phyloP scores from a whole-genome alignment of 2,888 invertebrate species.

The Agrilus biguttatus region DNA sequence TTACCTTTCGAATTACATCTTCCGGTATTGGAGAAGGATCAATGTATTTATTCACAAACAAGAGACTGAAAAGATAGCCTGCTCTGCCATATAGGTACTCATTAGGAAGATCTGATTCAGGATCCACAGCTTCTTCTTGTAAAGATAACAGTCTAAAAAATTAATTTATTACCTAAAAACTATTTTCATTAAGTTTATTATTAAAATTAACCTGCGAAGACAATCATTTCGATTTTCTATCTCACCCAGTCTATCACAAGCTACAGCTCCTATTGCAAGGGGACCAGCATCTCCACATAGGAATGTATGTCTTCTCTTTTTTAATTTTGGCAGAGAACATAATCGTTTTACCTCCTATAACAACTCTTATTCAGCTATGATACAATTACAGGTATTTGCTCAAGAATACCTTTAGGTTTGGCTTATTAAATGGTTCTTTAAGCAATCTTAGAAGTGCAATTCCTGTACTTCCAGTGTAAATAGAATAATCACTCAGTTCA shows the following conservation, averaged over 20 bases:
- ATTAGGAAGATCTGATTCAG: conserved; percentile 46
- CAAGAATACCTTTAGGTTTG: conserved; percentile 18
- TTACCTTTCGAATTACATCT: conserved; percentile 43
- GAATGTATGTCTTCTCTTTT: conserved; percentile 43
- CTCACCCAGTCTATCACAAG: conserved; percentile 40
- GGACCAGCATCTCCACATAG: conserved; percentile 56
- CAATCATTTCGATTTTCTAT: conserved; percentile 25
- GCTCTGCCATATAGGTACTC: conserved; percentile 75
- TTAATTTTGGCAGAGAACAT: conserved; percentile 32
- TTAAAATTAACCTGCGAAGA: conserved; percentile 1
- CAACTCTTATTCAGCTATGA: neutral
- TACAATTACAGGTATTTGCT: no score
- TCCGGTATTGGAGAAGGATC: conserved; percentile 43
- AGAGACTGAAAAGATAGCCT: conserved; percentile 66
- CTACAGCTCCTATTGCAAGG: conserved; percentile 43
- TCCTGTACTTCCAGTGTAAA: conserved; percentile 66
- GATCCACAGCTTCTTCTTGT: conserved; percentile 37
- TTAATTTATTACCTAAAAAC: conserved; percentile 2
- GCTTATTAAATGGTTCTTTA: conserved; percentile 18
- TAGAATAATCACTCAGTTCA: conserved; percentile 43
- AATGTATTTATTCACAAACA: conserved; percentile 57
- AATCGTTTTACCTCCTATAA: conserved; percentile 32
- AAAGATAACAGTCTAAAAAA: conserved; percentile 40
- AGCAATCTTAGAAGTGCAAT: conserved; percentile 50
- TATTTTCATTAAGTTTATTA: neutral